These are phyloP conservation scores for Lepeophtheirus salmonis DNA, from an alignment of 1,140 invertebrate species.

Conservation along the genomic window DNA sequence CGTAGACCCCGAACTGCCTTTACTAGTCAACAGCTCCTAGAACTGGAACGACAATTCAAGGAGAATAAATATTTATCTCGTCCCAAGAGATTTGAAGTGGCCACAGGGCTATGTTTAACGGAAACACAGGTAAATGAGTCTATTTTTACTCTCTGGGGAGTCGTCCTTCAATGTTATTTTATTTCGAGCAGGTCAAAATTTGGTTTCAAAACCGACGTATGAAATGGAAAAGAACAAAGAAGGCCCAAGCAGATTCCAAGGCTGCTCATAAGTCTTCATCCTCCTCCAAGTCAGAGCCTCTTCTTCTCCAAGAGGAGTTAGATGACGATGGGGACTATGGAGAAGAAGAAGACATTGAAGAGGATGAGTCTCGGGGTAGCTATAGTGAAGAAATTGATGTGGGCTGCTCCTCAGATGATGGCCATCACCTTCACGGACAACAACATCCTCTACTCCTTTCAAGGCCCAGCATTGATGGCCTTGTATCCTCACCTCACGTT, in stretches of 20 bases:
- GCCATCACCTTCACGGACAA: no score
- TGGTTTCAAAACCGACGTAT: constrained; percentile 86
- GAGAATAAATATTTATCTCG: constrained; percentile 97
- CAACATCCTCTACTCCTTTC: no score
- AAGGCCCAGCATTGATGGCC: no score
- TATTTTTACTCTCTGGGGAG: neutral
- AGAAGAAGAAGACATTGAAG: no score
- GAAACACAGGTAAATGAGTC: constrained; percentile 77
- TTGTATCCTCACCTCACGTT: no score
- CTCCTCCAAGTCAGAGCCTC: no score
- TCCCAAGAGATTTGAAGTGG: constrained; percentile 95
- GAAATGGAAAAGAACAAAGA: constrained; percentile 88
- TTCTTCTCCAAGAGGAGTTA: no score
- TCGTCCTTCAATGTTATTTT: constrained; percentile 1
- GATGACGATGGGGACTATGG: no score
- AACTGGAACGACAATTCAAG: constrained; percentile 92
- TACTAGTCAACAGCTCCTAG: constrained; percentile 88
- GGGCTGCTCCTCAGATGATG: no score
- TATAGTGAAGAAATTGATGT: no score
- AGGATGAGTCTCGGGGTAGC: no score
- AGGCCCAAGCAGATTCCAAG: constrained; percentile 33
- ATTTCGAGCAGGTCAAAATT: constrained; percentile 56
- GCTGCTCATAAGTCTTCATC: no score
- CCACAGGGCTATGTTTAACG: constrained; percentile 86
- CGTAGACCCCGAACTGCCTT: constrained; percentile 88